These are phyloP conservation scores for Ciconia stormi DNA, from an alignment of 2,113 vertebrate species.

Conservation along the genomic window DNA sequence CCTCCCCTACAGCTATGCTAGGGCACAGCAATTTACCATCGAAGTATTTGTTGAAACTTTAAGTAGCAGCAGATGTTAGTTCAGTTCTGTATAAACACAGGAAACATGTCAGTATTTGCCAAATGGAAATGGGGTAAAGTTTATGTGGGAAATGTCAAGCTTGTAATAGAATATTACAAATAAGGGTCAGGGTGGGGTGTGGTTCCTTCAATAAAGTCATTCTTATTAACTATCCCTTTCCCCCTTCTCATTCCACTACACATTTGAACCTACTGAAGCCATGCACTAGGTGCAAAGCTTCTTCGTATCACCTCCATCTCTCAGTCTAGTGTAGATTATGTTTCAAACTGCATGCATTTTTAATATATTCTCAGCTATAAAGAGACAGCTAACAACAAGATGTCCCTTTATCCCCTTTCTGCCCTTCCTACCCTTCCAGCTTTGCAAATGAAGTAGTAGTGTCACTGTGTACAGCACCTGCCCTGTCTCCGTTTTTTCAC, in stretches of 20 bases:
- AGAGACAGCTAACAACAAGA: neutral
- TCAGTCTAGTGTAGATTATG: neutral
- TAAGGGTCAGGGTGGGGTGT: neutral
- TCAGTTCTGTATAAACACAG: constrained; percentile 22
- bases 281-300: neutral
- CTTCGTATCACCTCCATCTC: fast-evolving
- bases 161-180: neutral
- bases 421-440: neutral
- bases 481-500: constrained; percentile 91
- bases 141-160: constrained; percentile 5
- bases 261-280: neutral
- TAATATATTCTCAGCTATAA: neutral
- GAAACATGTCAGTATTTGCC: neutral
- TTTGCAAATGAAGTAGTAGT: neutral
- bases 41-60: neutral
- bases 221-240: neutral
- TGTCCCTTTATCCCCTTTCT: neutral
- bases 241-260: neutral
- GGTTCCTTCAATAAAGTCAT: neutral
- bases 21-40: neutral
- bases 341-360: neutral
- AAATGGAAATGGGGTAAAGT: constrained; percentile 11
- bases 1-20: neutral
- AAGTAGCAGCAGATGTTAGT: constrained; percentile 49
- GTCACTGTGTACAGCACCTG: constrained; percentile 70